Conservation (phyloP, 2,797 vertebrate genomes). For the Sylvilagus floridanus region DNA sequence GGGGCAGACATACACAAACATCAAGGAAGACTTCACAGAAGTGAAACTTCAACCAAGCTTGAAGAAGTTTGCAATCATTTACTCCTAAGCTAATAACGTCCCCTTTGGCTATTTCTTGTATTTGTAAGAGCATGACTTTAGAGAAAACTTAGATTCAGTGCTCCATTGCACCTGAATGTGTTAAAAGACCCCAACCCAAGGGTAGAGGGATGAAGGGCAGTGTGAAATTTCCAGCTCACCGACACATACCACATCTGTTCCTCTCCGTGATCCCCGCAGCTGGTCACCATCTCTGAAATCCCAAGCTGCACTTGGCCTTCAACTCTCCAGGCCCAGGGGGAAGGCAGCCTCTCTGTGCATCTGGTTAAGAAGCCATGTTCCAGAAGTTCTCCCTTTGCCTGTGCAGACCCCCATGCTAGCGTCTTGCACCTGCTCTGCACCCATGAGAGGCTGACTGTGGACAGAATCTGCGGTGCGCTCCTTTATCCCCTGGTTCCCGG, state of each 20-base stretch:
- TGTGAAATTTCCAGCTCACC: neutral
- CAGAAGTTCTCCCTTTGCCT: neutral
- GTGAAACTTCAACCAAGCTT: neutral
- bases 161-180: fast-evolving
- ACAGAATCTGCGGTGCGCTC: neutral
- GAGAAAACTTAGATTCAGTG: neutral
- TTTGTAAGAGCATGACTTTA: neutral
- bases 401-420: no score
- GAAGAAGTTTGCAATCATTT: neutral
- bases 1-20: neutral
- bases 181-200: neutral
- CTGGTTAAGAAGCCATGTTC: neutral
- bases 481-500: neutral
- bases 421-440: neutral
- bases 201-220: neutral
- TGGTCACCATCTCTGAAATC: neutral
- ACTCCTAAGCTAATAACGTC: neutral
- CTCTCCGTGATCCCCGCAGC: neutral
- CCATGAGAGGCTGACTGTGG: neutral
- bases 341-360: neutral
- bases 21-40: neutral
- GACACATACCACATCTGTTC: neutral
- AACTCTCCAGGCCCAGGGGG: neutral
- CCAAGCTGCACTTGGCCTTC: neutral
- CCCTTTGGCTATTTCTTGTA: neutral